Percentiles rank a stretch among this genome's conserved stretches.
phyloP scores from a whole-genome alignment of 2,113 vertebrate genomes.

The Lynx canadensis region DNA sequence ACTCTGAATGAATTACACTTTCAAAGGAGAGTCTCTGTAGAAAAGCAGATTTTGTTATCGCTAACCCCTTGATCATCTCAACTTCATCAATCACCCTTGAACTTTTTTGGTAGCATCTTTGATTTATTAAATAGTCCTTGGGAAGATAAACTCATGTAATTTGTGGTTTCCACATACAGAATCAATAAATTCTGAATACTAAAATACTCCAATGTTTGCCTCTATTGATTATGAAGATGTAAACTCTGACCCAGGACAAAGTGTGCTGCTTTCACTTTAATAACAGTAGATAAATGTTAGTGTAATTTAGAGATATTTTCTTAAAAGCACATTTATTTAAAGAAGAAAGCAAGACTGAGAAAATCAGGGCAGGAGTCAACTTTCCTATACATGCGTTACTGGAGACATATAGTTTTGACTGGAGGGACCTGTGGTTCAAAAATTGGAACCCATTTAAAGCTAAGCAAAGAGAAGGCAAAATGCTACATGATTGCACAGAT shows the following conservation, averaged over 20 bases:
- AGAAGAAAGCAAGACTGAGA: background rate
- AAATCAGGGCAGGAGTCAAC: background rate
- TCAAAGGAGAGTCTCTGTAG: background rate
- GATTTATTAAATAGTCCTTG: background rate
- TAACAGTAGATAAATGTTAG: background rate
- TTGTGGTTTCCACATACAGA: background rate
- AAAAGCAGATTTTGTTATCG: background rate
- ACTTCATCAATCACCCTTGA: background rate
- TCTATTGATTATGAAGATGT: background rate
- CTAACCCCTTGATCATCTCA: background rate
- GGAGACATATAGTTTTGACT: background rate
- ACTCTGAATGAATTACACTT: background rate
- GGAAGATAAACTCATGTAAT: background rate
- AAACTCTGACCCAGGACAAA: background rate
- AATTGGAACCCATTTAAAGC: background rate
- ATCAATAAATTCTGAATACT: background rate
- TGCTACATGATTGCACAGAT: background rate
- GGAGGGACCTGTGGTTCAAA: background rate
- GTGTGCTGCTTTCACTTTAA: background rate
- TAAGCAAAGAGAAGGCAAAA: conserved; percentile 22
- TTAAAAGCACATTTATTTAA: background rate
- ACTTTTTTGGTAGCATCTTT: background rate
- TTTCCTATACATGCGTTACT: background rate
- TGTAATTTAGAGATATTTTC: background rate
- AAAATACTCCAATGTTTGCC: background rate